Conservation (phyloP, 2,113 vertebrate species). For the Oreamnos americanus region DNA sequence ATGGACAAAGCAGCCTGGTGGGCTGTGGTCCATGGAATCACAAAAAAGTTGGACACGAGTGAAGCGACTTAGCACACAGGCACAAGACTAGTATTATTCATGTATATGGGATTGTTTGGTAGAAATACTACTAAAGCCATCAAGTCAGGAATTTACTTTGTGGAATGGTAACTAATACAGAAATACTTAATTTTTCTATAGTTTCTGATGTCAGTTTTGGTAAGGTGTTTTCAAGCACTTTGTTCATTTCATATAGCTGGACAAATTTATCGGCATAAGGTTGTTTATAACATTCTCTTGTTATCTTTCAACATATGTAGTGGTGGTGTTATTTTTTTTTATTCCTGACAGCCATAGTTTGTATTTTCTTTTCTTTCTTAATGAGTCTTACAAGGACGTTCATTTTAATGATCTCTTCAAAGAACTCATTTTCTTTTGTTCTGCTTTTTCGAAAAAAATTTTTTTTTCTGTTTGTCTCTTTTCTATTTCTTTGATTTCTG, state of each 20-base stretch:
- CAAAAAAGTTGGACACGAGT: not conserved
- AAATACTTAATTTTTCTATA: not conserved
- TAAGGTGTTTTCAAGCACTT: not conserved
- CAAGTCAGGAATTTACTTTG: not conserved
- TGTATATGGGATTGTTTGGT: not conserved
- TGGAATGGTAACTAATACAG: not conserved
- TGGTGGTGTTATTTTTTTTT: not conserved
- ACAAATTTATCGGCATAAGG: not conserved
- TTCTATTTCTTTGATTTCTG: not conserved
- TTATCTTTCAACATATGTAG: not conserved
- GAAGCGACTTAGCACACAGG: not conserved
- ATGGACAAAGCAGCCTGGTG: not conserved
- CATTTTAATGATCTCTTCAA: not conserved
- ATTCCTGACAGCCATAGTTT: not conserved
- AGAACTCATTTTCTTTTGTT: not conserved
- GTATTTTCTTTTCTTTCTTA: not conserved
- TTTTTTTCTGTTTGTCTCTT: not conserved
- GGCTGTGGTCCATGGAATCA: not conserved
- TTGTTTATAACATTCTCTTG: not conserved
- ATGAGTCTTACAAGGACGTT: not conserved
- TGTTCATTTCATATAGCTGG: not conserved
- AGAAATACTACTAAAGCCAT: not conserved
- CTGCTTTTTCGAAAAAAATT: not conserved
- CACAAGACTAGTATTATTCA: not conserved
- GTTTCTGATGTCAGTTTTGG: not conserved